phyloP scores from a whole-genome alignment of 1,140 invertebrate genomes.

The Drosophila sucinea region DNA sequence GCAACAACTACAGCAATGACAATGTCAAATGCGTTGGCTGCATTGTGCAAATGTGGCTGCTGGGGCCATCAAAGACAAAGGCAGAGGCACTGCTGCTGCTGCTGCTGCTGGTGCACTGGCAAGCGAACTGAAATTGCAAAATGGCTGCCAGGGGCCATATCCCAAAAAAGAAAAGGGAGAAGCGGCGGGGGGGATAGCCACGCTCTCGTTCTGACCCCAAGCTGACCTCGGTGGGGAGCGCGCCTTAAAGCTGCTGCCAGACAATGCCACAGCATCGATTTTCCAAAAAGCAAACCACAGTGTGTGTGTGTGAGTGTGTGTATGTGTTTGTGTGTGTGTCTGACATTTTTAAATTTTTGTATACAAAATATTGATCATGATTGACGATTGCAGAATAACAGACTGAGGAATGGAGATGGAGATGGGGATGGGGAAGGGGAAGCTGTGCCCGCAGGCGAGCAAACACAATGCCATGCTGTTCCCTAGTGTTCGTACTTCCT shows the following conservation, averaged over 20 bases:
- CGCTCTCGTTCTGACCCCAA: constrained; percentile 42
- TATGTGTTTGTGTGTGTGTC: constrained; percentile 38
- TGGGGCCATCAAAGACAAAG: constrained; percentile 71
- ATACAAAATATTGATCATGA: constrained; percentile 75
- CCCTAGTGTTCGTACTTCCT: neutral
- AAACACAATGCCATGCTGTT: constrained; percentile 26
- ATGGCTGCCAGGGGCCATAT: constrained; percentile 43
- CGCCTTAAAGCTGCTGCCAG: constrained; percentile 50
- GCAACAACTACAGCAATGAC: constrained; percentile 39
- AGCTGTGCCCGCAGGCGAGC: constrained; percentile 49
- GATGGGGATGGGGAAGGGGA: neutral
- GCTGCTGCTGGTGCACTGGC: neutral
- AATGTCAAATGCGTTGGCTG: constrained; percentile 69
- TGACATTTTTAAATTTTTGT: constrained; percentile 62
- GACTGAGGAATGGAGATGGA: neutral
- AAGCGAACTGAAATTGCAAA: constrained; percentile 60
- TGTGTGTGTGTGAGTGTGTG: constrained; percentile 24
- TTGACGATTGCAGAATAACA: constrained; percentile 49
- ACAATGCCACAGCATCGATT: constrained; percentile 56
- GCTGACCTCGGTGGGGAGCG: constrained; percentile 48
- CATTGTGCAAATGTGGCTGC: constrained; percentile 60
- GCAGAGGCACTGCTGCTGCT: constrained; percentile 30
- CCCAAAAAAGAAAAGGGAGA: constrained; percentile 7
- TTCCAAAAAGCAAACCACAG: constrained; percentile 30
- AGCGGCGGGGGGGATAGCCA: constrained; percentile 21